A percentile compares a stretch with the other conserved stretches of the same genome.
Conservation (phyloP, 2,797 vertebrate species). For the Hippocampus kuda region DNA sequence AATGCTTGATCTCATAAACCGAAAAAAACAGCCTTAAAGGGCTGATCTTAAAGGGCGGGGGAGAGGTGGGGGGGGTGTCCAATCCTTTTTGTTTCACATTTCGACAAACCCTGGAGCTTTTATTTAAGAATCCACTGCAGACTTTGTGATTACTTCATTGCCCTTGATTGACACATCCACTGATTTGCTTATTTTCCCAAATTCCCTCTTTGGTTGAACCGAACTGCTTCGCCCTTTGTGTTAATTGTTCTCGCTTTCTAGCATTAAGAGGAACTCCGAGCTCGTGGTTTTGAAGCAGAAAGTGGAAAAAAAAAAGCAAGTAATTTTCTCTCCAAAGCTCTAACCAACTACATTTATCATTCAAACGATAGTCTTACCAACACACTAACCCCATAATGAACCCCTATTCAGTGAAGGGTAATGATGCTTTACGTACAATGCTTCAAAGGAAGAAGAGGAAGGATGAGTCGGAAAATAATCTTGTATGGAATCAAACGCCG, state of each 20-base stretch:
- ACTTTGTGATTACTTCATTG: conserved; percentile 58
- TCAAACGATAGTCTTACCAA: conserved; percentile 98
- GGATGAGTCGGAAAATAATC: conserved; percentile 28
- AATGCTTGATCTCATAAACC: background rate
- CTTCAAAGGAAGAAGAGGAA: conserved; percentile 47
- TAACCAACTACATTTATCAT: conserved; percentile 90
- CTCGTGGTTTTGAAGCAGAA: conserved; percentile 75
- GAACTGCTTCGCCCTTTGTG: conserved; percentile 50
- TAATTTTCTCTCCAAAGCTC: conserved; percentile 78
- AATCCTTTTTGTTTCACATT: conserved; percentile 47
- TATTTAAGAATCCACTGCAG: conserved; percentile 36
- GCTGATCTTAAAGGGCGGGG: conserved; percentile 37
- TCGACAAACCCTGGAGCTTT: conserved; percentile 42
- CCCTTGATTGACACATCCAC: conserved; percentile 60
- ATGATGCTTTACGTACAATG: conserved; percentile 96
- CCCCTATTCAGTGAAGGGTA: conserved; percentile 94
- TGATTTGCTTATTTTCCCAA: conserved; percentile 69
- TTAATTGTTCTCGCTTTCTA: conserved; percentile 66
- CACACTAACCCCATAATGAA: conserved; percentile 98
- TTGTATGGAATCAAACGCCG: conserved; percentile 64
- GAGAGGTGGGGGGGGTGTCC: conserved; percentile 16
- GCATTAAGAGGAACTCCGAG: conserved; percentile 60
- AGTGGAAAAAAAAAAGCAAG: conserved; percentile 57
- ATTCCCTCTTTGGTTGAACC: conserved; percentile 55
- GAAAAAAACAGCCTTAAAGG: conserved; percentile 24